Evolutionary conservation across 2,113 vertebrate species (phyloP), one percentile per base, ranked within the genome.

Genomic region (Salvelinus sp.): DNA sequence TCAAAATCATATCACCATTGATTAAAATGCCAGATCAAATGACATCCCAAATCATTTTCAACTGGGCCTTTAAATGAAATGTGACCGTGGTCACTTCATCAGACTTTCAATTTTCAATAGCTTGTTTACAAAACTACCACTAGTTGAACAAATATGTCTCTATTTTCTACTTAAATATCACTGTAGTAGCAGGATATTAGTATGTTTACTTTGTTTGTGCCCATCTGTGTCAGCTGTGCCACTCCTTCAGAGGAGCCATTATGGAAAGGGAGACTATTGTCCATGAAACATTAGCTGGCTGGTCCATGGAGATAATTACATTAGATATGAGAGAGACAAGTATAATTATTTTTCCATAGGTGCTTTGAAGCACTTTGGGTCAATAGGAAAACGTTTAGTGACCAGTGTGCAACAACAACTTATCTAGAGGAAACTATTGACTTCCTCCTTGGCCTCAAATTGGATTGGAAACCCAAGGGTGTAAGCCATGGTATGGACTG

Each of bases 301-400:
- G 28, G 13, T 54, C 47, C 33, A 64, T n/a, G 33, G 4, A 66
- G 73, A 16, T 63, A 22, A 73, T 74, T 67, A 66, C n/a, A 62
- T 23, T 62, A 62, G 7, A 62, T 22, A 62, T 68, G 66, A 30
- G 27, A 28, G 64, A 38, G 66, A 20, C 16, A 38, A 68, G 13
- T 6, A 20, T 4, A 3, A 68, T 0, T 1, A 30, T 68, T 7
- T 33, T 6, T 16, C 14, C 27, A 3, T 68, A 6, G 13, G 14
- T 66, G 27, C 30, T 30, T 28, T 68, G 28, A 16, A 62, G 28
- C 28, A 68, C 16, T 30, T 4, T 22, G n/a, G n/a, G n/a, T 62
- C 20, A 3, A 62, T 62, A 57, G 58, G 38, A 38, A 22, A 74
- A 13, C 0, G 1, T 68, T 68, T 68, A 30, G 66, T 12, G 30